Evolutionary conservation across 2,113 vertebrate genomes (phyloP), one percentile per base, ranked within the genome.

Genomic region (Otolemur garnettii): DNA sequence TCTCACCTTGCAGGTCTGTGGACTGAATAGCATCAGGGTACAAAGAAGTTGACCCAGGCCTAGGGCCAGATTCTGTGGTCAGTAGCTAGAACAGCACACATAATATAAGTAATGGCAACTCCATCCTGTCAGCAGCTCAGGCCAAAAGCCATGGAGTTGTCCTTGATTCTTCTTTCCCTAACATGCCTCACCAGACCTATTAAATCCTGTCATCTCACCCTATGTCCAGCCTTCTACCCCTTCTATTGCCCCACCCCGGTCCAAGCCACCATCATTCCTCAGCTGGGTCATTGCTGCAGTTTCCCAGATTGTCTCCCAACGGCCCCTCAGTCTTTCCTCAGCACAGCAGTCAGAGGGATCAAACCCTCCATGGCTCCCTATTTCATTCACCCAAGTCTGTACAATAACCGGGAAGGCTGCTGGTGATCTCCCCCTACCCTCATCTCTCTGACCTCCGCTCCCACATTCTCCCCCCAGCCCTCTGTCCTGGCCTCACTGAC

Each of bases 381-480:
- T 30, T 53, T 78, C 30, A 42, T 59, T 72, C 30, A 57, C 14
- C 19, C 50, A 60, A 66, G 26, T 28, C 68, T 2, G 0, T 22
- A n/a, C 19, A 30, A 28, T 2, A 77, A 38, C 50, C 55, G n/a
- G 42, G 10, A 82, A 84, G 66, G 35, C 15, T 1, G 10, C 53
- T 38, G 1, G 0, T 35, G 78, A 72, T 15, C 71, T 87, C 66
- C 28, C 62, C n/a, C 5, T 3, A 0, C 12, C 26, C 45, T 66
- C 55, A 18, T 30, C 42, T 12, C 55, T 66, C 53, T 55, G 82
- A 38, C 35, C 35, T 66, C 30, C 35, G 7, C 62, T 72, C 68
- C 74, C 3, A 18, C n/a, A 9, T 10, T 1, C 14, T 45, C 7
- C 17, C 12, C n/a, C 45, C 18, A 50, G 4, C 4, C 13, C 10